phyloP scores from a whole-genome alignment of 2,113 vertebrate species.

The Mustela nigripes region DNA sequence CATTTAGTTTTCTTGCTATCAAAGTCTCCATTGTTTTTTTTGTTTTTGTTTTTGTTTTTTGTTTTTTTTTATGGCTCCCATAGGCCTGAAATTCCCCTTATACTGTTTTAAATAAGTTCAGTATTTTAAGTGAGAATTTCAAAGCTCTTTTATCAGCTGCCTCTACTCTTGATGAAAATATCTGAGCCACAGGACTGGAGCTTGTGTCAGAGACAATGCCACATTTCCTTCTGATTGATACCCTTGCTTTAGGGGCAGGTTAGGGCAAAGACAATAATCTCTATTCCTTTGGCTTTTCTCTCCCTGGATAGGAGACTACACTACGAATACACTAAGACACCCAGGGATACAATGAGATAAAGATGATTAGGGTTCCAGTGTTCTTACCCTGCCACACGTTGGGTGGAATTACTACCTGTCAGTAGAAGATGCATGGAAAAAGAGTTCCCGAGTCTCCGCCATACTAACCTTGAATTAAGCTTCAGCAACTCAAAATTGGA shows the following conservation, averaged over 20 bases:
- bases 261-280: background rate
- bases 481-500: background rate
- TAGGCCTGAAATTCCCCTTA: background rate
- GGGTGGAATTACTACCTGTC: background rate
- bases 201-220: background rate
- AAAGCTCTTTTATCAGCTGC: background rate
- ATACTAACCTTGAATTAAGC: background rate
- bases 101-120: background rate
- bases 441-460: background rate
- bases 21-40: background rate
- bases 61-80: background rate
- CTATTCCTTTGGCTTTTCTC: background rate
- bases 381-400: background rate
- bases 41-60: background rate
- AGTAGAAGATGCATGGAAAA: background rate
- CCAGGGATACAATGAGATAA: background rate
- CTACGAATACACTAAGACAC: too few species aligned
- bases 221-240: background rate
- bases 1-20: background rate
- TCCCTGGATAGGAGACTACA: background rate
- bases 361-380: background rate
- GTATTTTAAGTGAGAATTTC: background rate
- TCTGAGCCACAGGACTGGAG: background rate
- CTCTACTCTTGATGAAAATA: background rate
- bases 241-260: background rate